Percentiles rank a stretch among this genome's conserved stretches.
Conservation (phyloP, 2,797 vertebrate genomes). For the Peromyscus melanophrys region DNA sequence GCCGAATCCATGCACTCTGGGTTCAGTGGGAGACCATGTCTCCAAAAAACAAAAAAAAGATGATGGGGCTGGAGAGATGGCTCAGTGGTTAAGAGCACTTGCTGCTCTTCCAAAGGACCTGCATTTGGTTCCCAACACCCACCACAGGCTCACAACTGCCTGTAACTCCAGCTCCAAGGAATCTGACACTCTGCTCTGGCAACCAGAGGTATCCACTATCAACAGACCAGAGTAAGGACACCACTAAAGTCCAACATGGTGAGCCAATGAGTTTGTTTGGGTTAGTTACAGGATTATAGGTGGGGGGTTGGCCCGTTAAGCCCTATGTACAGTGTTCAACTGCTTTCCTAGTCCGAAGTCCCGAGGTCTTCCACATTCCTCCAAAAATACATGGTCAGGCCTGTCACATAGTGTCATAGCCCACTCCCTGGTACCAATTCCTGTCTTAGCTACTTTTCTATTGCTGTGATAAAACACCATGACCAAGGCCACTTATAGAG, state of each 20-base stretch:
- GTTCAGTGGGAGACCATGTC: background rate
- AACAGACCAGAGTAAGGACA: background rate
- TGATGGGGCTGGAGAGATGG: background rate
- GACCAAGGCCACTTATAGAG: too few relatives aligned
- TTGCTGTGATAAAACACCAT: background rate
- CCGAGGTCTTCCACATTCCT: background rate
- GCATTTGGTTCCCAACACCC: background rate
- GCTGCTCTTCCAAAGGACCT: background rate
- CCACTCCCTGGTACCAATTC: background rate
- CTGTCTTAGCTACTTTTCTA: background rate
- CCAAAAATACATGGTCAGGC: background rate
- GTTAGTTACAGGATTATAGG: background rate
- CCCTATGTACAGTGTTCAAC: background rate
- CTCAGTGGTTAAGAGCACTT: background rate
- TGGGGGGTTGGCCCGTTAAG: background rate
- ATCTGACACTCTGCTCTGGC: background rate
- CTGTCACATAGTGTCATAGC: background rate
- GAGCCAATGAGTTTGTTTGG: background rate
- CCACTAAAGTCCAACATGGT: background rate
- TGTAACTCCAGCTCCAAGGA: background rate
- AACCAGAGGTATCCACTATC: background rate
- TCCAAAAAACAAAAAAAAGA: background rate
- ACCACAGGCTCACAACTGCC: background rate
- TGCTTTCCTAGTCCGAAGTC: background rate
- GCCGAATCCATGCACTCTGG: background rate